Percentiles rank a stretch among this genome's conserved stretches.
Evolutionary conservation across 2,888 invertebrate species (phyloP).

Genomic region (Thalpophila matura): DNA sequence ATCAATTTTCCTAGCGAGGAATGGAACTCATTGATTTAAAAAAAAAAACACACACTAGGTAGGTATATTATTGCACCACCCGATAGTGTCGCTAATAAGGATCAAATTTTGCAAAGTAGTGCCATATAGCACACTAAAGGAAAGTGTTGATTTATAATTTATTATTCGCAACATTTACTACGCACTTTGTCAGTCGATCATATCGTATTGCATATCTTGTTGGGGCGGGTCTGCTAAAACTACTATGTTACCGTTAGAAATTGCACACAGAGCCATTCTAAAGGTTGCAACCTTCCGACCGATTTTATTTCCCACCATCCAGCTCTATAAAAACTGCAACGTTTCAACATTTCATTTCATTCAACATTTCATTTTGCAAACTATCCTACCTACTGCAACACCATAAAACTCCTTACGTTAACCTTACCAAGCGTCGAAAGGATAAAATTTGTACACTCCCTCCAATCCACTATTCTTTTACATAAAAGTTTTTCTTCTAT

Average conservation of each 20-base stretch:
- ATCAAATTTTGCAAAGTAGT: no score
- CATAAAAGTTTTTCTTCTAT: neutral
- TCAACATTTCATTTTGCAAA: slow-evolving; percentile 18
- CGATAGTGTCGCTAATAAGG: no score
- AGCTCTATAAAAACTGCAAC: slow-evolving; percentile 3
- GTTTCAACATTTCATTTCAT: slow-evolving; percentile 12
- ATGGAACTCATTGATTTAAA: no score
- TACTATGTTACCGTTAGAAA: no score
- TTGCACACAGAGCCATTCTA: no score
- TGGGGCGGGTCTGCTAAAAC: slow-evolving; percentile 16
- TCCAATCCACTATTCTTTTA: neutral
- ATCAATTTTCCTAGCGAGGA: no score
- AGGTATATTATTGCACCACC: no score
- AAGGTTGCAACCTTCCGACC: neutral
- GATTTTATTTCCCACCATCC: neutral
- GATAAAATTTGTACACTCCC: neutral
- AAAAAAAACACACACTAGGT: no score
- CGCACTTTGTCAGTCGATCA: slow-evolving; percentile 2
- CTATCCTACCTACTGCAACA: neutral
- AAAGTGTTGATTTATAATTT: no score
- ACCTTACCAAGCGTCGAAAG: neutral
- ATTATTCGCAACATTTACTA: no score
- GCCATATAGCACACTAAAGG: no score
- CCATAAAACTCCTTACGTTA: neutral
- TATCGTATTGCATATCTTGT: slow-evolving; percentile 14